Conservation (phyloP, 2,888 invertebrate genomes). For the Acheta domesticus region DNA sequence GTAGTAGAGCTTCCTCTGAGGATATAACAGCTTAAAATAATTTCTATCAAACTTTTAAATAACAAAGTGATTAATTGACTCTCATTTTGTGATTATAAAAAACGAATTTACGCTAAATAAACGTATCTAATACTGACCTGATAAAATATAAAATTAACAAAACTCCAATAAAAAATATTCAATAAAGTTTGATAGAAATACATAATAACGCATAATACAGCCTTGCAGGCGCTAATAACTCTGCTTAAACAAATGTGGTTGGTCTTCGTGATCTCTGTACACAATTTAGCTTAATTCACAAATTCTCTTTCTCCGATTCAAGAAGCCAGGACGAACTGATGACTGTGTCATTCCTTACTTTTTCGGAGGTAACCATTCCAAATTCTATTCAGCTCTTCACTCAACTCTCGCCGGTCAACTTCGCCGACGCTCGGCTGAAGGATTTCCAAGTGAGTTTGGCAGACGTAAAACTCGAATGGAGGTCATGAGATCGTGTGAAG, state of each 20-base stretch:
- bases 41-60: constrained; percentile 2
- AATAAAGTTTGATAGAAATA: constrained; percentile 18
- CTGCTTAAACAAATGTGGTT: not conserved
- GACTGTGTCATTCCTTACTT: too few species aligned
- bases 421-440: too few species aligned
- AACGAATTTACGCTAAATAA: not conserved
- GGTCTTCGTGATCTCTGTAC: constrained; percentile 6
- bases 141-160: not conserved
- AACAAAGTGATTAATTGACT: not conserved
- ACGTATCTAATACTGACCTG: not conserved
- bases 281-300: not conserved
- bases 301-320: not conserved
- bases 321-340: not conserved
- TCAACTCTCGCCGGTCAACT: too few species aligned
- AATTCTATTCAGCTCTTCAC: too few species aligned
- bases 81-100: not conserved
- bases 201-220: not conserved
- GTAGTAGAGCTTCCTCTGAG: not conserved
- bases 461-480: too few species aligned
- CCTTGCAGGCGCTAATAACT: not conserved
- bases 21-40: not conserved
- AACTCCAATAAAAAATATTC: not conserved
- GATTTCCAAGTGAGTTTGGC: too few species aligned
- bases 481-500: too few species aligned
- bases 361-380: too few species aligned